Conservation (phyloP, 2,888 invertebrate species). For the Himalopsyche japonica region DNA sequence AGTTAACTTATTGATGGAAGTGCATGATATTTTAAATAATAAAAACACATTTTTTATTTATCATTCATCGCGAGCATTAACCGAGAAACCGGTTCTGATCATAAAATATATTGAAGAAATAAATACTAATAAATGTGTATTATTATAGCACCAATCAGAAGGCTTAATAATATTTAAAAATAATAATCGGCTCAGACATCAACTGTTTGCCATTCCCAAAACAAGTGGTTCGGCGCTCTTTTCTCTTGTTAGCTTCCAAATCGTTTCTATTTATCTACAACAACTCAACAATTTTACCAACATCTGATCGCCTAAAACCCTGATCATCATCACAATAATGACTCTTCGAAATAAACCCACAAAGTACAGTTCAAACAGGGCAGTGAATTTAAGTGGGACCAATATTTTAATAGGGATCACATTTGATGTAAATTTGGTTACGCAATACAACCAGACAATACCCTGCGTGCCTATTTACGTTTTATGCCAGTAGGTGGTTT, state of each 20-base stretch:
- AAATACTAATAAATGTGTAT: too few species aligned
- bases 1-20: too few species aligned
- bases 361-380: not conserved
- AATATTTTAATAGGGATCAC: not conserved
- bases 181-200: not conserved
- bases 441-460: not conserved
- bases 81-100: too few species aligned
- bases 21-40: too few species aligned
- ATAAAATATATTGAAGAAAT: too few species aligned
- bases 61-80: too few species aligned
- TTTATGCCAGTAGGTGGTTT: not conserved
- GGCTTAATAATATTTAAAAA: too few species aligned
- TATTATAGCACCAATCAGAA: too few species aligned
- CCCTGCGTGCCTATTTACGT: not conserved
- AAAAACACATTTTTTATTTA: too few species aligned
- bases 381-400: too few species aligned
- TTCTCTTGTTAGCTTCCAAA: not conserved
- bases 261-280: not conserved
- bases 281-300: not conserved
- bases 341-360: not conserved
- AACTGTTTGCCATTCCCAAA: not conserved
- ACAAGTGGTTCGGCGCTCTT: not conserved
- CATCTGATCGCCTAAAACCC: not conserved
- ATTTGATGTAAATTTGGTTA: not conserved
- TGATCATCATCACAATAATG: not conserved